These are phyloP conservation scores for Falco punctatus DNA, from an alignment of 2,113 vertebrate species.

Conservation along the genomic window DNA sequence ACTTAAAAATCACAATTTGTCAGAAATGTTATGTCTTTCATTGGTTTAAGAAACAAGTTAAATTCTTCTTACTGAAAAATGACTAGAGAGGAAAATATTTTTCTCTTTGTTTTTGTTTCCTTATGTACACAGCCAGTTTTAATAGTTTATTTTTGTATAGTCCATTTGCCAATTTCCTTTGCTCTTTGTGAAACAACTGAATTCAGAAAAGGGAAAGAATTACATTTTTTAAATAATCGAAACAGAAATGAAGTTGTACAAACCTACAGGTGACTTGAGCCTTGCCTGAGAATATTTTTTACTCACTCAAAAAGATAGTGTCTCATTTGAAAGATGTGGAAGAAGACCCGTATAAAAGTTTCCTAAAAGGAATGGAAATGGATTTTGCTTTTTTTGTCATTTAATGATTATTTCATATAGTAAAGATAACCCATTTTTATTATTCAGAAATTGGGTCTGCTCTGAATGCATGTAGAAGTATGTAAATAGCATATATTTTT, in stretches of 20 bases:
- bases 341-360: background rate
- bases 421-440: background rate
- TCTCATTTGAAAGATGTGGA: background rate
- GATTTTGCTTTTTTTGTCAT: background rate
- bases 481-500: background rate
- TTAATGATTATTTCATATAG: background rate
- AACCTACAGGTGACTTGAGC: background rate
- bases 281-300: background rate
- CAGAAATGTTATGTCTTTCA: background rate
- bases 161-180: constrained; percentile 4
- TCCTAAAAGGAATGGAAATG: background rate
- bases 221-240: background rate
- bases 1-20: background rate
- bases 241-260: background rate
- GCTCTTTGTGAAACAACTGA: background rate
- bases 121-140: background rate
- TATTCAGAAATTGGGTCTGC: background rate
- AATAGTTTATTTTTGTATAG: background rate
- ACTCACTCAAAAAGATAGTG: background rate
- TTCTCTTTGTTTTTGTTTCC: background rate
- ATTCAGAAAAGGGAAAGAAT: background rate
- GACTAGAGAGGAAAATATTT: background rate
- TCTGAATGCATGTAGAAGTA: background rate
- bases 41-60: background rate
- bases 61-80: background rate